phyloP scores from a whole-genome alignment of 2,113 vertebrate genomes.

The Halcyon senegalensis region DNA sequence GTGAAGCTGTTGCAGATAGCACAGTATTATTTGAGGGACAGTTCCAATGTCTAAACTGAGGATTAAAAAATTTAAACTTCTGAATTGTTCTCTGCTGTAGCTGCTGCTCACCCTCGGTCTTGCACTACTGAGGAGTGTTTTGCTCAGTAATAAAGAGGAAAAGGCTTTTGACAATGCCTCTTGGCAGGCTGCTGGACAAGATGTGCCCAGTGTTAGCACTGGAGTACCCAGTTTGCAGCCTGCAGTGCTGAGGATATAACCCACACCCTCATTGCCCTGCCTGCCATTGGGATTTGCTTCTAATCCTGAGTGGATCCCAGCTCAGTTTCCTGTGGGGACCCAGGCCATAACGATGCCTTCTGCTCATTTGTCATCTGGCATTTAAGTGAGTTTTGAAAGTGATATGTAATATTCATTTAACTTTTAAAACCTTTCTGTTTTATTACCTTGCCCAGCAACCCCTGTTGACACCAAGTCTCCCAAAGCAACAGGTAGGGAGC shows the following conservation, averaged over 20 bases:
- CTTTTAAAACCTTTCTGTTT: not conserved
- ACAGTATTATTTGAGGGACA: not conserved
- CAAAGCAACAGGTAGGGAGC: not conserved
- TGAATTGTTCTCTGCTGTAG: not conserved
- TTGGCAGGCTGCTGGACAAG: not conserved
- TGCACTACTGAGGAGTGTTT: not conserved
- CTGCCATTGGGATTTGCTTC: accelerated
- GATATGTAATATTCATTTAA: not conserved
- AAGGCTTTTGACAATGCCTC: not conserved
- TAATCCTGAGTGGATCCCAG: not conserved
- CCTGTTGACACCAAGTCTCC: not conserved
- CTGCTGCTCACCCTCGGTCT: not conserved
- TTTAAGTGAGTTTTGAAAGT: not conserved
- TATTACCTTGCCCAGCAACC: not conserved
- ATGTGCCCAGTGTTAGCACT: accelerated
- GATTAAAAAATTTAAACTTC: not conserved
- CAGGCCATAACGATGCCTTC: not conserved
- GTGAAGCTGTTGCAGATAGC: not conserved
- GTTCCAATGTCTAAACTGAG: not conserved
- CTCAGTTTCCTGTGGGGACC: not conserved
- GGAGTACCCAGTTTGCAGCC: not conserved
- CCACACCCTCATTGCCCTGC: not conserved
- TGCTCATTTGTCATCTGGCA: not conserved
- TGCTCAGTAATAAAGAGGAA: not conserved
- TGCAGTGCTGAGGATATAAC: not conserved